Conservation (phyloP, 1,140 invertebrate species). For the Oreohelix idahoensis region DNA sequence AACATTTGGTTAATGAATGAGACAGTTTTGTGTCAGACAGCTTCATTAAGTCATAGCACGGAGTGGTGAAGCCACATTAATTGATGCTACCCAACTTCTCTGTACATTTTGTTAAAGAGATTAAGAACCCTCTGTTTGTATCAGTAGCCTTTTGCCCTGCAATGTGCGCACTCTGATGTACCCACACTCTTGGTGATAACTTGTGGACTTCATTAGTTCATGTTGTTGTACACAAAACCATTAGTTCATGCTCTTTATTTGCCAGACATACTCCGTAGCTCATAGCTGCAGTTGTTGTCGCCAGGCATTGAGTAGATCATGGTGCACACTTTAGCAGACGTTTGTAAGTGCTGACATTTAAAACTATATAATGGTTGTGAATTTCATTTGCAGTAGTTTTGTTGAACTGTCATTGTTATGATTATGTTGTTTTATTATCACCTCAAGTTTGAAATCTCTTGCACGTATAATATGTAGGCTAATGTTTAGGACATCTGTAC, state of each 20-base stretch:
- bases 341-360: conserved; percentile 32
- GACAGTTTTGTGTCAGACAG: too few species aligned
- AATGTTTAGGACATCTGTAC: neutral
- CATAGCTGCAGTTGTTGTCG: too few species aligned
- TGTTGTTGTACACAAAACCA: too few species aligned
- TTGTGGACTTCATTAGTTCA: neutral
- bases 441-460: neutral
- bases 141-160: conserved; percentile 26
- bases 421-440: neutral
- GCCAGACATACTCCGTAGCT: too few species aligned
- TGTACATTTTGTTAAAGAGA: neutral
- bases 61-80: neutral
- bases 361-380: conserved; percentile 39
- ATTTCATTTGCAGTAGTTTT: conserved; percentile 10
- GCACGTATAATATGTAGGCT: neutral
- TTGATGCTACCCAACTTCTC: neutral
- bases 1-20: neutral
- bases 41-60: too few species aligned
- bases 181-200: neutral
- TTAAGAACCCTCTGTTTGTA: conserved; percentile 12
- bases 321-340: neutral
- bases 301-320: neutral
- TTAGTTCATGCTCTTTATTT: too few species aligned
- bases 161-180: neutral
- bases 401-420: neutral